Conservation (phyloP, 1,140 invertebrate species). For the Lasioglossum baleicum region DNA sequence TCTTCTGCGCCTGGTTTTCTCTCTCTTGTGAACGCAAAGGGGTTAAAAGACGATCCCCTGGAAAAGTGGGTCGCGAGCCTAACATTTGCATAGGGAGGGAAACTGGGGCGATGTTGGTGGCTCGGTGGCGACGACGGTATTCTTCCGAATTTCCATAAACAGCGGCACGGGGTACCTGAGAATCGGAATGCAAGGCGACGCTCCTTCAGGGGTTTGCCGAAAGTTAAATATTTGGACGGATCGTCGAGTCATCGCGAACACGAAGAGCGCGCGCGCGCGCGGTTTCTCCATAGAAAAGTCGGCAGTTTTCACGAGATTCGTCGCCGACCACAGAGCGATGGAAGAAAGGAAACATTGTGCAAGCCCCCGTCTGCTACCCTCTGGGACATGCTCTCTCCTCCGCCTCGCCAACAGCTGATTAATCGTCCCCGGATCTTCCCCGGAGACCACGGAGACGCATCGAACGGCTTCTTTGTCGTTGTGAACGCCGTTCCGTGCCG, state of each 20-base stretch:
- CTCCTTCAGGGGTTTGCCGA: conserved; percentile 21
- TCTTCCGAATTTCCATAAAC: conserved; percentile 50
- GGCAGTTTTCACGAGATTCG: conserved; percentile 67
- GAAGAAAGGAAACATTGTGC: conserved; percentile 75
- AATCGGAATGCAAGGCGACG: conserved; percentile 10
- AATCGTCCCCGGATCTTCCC: conserved; percentile 76
- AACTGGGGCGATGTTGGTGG: not conserved
- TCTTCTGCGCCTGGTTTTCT: too few relatives aligned
- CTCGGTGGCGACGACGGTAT: conserved; percentile 18
- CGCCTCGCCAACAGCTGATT: conserved; percentile 80
- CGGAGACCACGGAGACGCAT: conserved; percentile 73
- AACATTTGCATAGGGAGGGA: too few relatives aligned
- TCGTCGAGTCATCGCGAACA: conserved; percentile 67
- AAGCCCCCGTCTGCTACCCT: conserved; percentile 68
- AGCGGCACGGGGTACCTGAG: conserved; percentile 15
- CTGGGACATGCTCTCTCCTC: conserved; percentile 75
- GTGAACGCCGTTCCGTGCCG: conserved; percentile 70
- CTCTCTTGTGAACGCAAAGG: too few relatives aligned
- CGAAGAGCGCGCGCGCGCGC: conserved; percentile 52
- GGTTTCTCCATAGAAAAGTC: conserved; percentile 52
- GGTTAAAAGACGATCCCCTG: too few relatives aligned
- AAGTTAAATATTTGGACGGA: conserved; percentile 76
- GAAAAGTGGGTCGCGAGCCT: too few relatives aligned
- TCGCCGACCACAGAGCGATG: conserved; percentile 46
- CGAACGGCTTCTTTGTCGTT: conserved; percentile 77